Percentiles rank a stretch among this genome's conserved stretches.
Evolutionary conservation across 2,113 vertebrate genomes (phyloP).

Genomic region (Corydoras sp.): DNA sequence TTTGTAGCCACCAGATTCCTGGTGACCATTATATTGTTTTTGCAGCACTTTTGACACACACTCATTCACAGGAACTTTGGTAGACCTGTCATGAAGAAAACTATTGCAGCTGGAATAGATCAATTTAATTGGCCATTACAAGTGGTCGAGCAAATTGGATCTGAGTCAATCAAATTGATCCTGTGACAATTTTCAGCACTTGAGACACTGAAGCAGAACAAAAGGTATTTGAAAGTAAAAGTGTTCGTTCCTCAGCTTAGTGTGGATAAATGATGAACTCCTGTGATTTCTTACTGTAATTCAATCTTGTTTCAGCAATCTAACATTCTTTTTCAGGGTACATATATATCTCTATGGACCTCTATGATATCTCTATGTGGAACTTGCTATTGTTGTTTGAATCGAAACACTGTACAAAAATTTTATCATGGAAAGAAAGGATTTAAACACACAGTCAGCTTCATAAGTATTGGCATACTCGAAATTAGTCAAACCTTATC

Average conservation of each 20-base stretch:
- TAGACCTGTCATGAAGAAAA: slow-evolving; percentile 37
- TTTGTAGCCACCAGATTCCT: neutral
- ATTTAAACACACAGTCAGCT: too few species aligned
- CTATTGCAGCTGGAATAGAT: slow-evolving; percentile 41
- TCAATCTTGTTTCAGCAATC: slow-evolving; percentile 14
- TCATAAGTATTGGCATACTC: too few species aligned
- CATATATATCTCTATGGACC: neutral
- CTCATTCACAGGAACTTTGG: slow-evolving; percentile 22
- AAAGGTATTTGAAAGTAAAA: slow-evolving; percentile 24
- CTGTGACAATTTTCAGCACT: slow-evolving; percentile 38
- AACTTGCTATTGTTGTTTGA: too few species aligned
- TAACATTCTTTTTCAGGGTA: neutral
- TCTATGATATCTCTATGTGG: too few species aligned
- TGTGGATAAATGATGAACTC: slow-evolving; percentile 33
- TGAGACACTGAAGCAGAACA: slow-evolving; percentile 29
- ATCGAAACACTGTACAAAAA: too few species aligned
- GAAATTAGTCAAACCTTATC: too few species aligned
- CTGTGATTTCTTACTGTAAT: slow-evolving; percentile 27
- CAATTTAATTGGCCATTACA: slow-evolving; percentile 51
- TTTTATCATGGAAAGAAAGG: neutral
- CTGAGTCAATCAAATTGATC: slow-evolving; percentile 47
- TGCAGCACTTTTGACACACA: neutral
- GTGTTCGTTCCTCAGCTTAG: slow-evolving; percentile 17
- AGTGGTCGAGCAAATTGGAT: slow-evolving; percentile 37
- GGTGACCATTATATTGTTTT: slow-evolving; percentile 10